phyloP scores from a whole-genome alignment of 2,888 invertebrate species.

The Papilio gigon region DNA sequence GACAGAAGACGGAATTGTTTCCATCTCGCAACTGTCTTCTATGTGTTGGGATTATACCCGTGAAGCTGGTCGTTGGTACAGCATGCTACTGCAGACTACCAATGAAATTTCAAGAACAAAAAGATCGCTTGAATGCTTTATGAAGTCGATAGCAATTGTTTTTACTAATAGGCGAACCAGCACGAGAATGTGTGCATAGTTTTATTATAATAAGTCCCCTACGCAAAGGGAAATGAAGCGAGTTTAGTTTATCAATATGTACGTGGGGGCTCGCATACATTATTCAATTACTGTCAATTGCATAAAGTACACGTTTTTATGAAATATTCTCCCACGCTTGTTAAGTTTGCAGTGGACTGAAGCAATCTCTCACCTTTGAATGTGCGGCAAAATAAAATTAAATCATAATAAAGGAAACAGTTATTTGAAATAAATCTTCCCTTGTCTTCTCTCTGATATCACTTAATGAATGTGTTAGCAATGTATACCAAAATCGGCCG shows the following conservation, averaged over 20 bases:
- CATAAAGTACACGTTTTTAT: constrained; percentile 2
- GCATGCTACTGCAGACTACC: no score
- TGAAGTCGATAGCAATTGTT: not conserved
- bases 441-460: no score
- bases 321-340: not conserved
- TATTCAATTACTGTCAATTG: constrained; percentile 32
- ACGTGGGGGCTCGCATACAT: constrained; percentile 13
- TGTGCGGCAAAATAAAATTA: no score
- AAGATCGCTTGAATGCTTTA: not conserved
- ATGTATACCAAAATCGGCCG: no score
- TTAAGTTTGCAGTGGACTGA: not conserved
- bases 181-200: constrained; percentile 1
- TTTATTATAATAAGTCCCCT: not conserved
- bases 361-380: not conserved
- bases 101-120: no score
- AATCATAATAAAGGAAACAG: no score
- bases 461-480: no score
- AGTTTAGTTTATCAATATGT: constrained; percentile 2
- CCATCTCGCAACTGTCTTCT: no score
- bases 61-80: no score
- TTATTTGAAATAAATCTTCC: no score
- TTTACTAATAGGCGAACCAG: not conserved
- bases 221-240: not conserved
- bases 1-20: no score
- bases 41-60: no score